These are phyloP conservation scores for Beaufortia kweichowensis DNA, from an alignment of 2,113 vertebrate species.

Conservation along the genomic window DNA sequence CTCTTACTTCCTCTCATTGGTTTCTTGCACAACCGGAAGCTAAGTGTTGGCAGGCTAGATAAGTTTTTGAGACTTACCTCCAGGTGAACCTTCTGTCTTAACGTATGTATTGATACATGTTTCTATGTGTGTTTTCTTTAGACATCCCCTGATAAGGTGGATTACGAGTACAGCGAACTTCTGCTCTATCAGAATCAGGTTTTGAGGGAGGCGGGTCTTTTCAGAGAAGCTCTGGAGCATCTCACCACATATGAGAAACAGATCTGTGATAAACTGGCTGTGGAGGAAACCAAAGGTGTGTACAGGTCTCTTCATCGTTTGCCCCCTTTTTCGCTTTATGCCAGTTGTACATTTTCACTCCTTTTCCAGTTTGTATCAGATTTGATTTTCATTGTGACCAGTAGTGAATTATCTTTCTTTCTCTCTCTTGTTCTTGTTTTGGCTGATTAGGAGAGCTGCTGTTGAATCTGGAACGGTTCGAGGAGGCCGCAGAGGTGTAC, in stretches of 20 bases:
- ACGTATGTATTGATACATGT: neutral
- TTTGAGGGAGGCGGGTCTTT: conserved; percentile 90
- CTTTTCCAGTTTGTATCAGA: neutral
- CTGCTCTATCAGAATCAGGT: conserved; percentile 98
- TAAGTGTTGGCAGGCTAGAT: conserved; percentile 14
- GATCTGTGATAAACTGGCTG: conserved; percentile 97
- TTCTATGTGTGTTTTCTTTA: conserved; percentile 52
- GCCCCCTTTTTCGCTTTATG: neutral
- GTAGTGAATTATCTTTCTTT: neutral
- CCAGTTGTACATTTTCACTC: neutral
- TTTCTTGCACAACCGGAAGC: conserved; percentile 34
- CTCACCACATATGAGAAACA: conserved; percentile 95
- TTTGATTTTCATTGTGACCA: neutral
- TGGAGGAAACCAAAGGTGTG: conserved; percentile 96
- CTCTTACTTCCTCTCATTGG: conserved; percentile 47
- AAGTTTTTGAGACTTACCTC: neutral
- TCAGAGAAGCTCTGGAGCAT: conserved; percentile 94
- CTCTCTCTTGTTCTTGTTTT: neutral
- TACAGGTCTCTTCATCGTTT: neutral
- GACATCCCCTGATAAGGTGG: conserved; percentile 97
- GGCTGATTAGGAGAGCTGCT: conserved; percentile 84
- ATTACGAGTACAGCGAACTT: conserved; percentile 98
- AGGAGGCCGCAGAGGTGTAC: conserved; percentile 91
- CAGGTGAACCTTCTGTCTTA: neutral
- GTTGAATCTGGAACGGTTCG: conserved; percentile 84